Conservation (phyloP, 1,140 invertebrate genomes). For the Ridgeia piscesae region DNA sequence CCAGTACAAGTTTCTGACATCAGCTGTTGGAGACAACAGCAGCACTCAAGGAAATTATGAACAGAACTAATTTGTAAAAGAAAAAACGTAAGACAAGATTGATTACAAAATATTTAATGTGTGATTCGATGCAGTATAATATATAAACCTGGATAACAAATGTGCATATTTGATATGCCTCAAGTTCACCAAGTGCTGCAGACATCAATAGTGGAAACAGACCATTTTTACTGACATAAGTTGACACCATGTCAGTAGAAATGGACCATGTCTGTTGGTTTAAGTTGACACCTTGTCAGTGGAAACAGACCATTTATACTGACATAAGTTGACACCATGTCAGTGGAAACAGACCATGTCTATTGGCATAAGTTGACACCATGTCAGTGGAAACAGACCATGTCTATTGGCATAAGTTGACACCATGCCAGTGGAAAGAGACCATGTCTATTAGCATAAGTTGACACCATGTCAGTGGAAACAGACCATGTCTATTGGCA, state of each 20-base stretch:
- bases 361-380: not conserved
- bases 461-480: not conserved
- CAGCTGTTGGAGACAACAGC: not conserved
- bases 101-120: not conserved
- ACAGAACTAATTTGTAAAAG: not conserved
- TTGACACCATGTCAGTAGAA: no score
- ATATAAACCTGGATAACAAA: not conserved
- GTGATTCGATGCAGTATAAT: not conserved
- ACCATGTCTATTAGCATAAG: not conserved
- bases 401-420: not conserved
- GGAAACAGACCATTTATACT: not conserved
- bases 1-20: not conserved
- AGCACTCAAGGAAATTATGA: not conserved
- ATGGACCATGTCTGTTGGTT: not conserved
- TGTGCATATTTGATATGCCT: not conserved
- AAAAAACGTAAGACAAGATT: not conserved
- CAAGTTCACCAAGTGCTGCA: not conserved
- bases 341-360: not conserved
- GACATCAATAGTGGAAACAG: not conserved
- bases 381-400: not conserved
- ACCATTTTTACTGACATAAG: not conserved
- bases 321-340: not conserved
- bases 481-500: not conserved
- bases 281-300: not conserved
- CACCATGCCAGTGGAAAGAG: not conserved